Conservation (phyloP, 1,140 invertebrate species). For the Drosophila sturtevanti region DNA sequence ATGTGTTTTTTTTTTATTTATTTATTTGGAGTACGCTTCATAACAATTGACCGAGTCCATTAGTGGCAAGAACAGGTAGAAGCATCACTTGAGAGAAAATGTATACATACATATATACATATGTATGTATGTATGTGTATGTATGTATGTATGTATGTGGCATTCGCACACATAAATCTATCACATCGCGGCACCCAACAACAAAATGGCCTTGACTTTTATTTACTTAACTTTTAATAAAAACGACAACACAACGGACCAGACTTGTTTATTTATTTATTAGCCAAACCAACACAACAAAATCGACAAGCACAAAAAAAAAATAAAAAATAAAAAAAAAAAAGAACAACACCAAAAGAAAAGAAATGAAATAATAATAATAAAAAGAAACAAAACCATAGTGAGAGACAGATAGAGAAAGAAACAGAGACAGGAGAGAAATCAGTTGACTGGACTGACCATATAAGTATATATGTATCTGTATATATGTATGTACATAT, state of each 20-base stretch:
- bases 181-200: constrained; percentile 15
- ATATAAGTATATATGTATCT: constrained; percentile 19
- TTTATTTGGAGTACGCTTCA: constrained; percentile 5
- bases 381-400: constrained; percentile 27
- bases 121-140: too few relatives aligned
- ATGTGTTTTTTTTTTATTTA: not conserved
- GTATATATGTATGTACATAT: constrained; percentile 25
- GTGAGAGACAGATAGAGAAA: not conserved
- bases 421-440: constrained; percentile 14
- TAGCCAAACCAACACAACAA: constrained; percentile 43
- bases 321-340: constrained; percentile 17
- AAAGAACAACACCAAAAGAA: constrained; percentile 10
- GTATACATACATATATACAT: not conserved
- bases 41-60: constrained; percentile 7
- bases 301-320: not conserved
- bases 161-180: constrained; percentile 49
- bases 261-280: constrained; percentile 74
- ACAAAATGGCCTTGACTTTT: constrained; percentile 70
- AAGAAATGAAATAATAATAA: constrained; percentile 31
- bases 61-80: constrained; percentile 8
- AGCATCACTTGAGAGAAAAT: constrained; percentile 1
- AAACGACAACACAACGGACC: constrained; percentile 33
- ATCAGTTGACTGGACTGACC: constrained; percentile 40
- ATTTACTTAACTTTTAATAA: constrained; percentile 61
- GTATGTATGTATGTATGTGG: too few relatives aligned